A percentile compares a stretch with the other conserved stretches of the same genome.
Conservation (phyloP, 2,797 vertebrate genomes). For the Poeciliopsis infans region DNA sequence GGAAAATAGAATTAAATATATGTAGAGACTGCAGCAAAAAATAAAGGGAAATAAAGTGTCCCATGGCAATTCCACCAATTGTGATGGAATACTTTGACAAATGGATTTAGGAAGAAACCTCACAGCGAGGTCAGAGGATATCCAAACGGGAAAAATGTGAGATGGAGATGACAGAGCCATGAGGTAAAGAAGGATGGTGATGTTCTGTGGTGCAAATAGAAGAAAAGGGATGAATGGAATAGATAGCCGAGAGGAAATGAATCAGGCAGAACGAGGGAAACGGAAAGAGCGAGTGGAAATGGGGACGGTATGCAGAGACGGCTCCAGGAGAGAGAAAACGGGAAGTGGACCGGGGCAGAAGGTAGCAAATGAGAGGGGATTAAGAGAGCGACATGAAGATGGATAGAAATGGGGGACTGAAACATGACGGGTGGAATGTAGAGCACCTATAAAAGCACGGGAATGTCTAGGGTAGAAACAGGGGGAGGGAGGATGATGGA, state of each 20-base stretch:
- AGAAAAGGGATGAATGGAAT: slow-evolving; percentile 57
- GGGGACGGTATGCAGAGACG: slow-evolving; percentile 52
- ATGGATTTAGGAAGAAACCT: slow-evolving; percentile 29
- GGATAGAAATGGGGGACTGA: slow-evolving; percentile 76
- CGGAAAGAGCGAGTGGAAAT: slow-evolving; percentile 67
- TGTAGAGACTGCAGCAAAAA: background rate
- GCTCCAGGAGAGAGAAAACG: slow-evolving; percentile 44
- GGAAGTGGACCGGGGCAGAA: slow-evolving; percentile 55
- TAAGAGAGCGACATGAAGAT: slow-evolving; percentile 76
- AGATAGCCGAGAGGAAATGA: slow-evolving; percentile 63
- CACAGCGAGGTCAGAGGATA: slow-evolving; percentile 48
- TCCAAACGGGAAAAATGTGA: slow-evolving; percentile 40
- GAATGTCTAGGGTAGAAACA: slow-evolving; percentile 64
- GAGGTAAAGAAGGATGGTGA: slow-evolving; percentile 39
- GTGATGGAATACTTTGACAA: slow-evolving; percentile 26
- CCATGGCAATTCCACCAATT: background rate
- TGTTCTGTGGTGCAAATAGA: slow-evolving; percentile 40
- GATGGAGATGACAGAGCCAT: slow-evolving; percentile 31
- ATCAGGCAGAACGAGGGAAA: slow-evolving; percentile 71
- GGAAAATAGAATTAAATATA: background rate
- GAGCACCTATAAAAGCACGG: slow-evolving; percentile 73
- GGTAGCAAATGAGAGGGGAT: slow-evolving; percentile 74
- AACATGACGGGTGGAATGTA: slow-evolving; percentile 73
- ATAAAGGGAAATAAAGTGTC: slow-evolving; percentile 21
- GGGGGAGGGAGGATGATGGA: slow-evolving; percentile 59